Conservation (phyloP, 2,113 vertebrate genomes). For the Tragulus kanchil region DNA sequence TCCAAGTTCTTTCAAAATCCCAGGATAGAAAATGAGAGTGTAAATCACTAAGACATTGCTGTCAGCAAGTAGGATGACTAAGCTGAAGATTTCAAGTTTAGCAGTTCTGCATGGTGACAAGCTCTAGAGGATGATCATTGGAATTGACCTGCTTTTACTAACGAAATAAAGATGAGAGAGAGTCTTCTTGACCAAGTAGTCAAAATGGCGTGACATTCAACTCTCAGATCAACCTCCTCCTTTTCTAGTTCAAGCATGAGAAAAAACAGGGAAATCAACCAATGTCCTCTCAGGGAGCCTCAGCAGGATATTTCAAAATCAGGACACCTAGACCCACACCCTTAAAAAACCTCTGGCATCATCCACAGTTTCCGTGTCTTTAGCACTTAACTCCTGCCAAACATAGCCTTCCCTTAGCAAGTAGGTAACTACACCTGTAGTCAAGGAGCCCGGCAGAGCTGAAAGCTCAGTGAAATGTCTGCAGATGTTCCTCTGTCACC, state of each 20-base stretch:
- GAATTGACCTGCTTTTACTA: slow-evolving; percentile 29
- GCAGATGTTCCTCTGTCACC: background rate
- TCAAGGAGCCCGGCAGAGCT: background rate
- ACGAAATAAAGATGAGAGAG: slow-evolving; percentile 14
- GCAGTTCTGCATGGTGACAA: background rate
- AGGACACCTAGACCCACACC: background rate
- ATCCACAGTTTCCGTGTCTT: background rate
- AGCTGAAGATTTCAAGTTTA: background rate
- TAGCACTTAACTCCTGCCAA: background rate
- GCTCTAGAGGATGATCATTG: background rate
- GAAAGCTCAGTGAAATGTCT: background rate
- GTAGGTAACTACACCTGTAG: background rate
- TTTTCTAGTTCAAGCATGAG: background rate
- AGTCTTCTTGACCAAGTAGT: background rate
- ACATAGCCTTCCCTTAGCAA: background rate
- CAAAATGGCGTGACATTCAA: background rate
- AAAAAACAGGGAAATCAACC: background rate
- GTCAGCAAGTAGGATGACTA: background rate
- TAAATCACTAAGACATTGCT: background rate
- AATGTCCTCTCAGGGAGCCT: background rate
- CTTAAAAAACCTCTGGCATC: background rate
- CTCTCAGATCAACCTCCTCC: background rate
- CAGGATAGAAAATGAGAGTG: background rate
- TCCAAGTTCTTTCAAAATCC: background rate
- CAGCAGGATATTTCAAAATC: slow-evolving; percentile 55